Base-by-base conservation (phyloP, 2,888 invertebrate species). In the Andricus curvator region DNA sequence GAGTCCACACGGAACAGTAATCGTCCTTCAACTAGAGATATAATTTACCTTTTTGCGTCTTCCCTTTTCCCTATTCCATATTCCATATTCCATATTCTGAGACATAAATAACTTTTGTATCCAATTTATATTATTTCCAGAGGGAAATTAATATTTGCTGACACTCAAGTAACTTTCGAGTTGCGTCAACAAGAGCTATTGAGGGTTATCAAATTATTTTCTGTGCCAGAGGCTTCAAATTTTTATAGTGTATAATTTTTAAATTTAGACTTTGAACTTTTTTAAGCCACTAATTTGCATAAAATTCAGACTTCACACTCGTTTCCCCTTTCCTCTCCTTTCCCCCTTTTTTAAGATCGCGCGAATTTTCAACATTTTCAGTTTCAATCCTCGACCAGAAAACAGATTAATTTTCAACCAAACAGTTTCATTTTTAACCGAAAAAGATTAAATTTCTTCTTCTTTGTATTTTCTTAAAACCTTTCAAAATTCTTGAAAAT, bases 1-100 rank as follows among this genome's bases (percentile, higher is more conserved):
- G 74, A 74, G 33, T 74, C 33, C 29, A 74, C 74, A 74, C 74
- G 56, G 74, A 74, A 74, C 37, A 74, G 51, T 74, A 74, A 74
- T 56, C 56, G 51, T 51, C n/a, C 51, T 56, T 74, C 74, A 74
- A 33, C 74, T 44, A 68, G 62, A 62, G 15, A 25, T 44, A 48
- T 56, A 22, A 22, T 70, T 25, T 48, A 25, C 68, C 44, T 48
- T 70, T 70, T 70, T 48, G 15, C 20, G 20, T 70, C 11, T 25
- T 25, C 44, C 17, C 56, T 56, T 11, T 25, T 25, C 44, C 22
- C 56, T 56, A n/a, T 25, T 25, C 44, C 22, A 25, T 25, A 25
- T 4, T 29, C 29, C 51, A n/a, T 56, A 56, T 56, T 56, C n/a
- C n/a, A 68, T 68, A 70, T 51, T 70, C 29, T 29, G 51, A 29